Conservation (phyloP, 2,797 vertebrate species). For the Nannoperca australis region DNA sequence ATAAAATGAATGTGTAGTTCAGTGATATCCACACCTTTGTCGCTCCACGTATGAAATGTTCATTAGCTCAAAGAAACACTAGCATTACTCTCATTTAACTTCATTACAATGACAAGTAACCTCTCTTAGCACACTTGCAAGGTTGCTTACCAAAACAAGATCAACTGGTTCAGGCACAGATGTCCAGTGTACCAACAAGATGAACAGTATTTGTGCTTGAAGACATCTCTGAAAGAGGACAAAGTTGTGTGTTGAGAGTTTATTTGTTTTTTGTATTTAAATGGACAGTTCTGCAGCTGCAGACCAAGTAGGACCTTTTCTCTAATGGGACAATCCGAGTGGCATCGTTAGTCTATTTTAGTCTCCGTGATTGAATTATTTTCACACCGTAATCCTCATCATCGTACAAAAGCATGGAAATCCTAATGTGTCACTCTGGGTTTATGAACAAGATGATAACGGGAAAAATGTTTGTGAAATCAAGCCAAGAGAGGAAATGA, state of each 20-base stretch:
- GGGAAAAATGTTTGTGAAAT: slow-evolving; percentile 50
- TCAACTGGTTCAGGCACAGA: not conserved
- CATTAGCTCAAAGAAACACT: not conserved
- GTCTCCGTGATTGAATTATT: slow-evolving; percentile 2
- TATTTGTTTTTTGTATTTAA: slow-evolving; percentile 26
- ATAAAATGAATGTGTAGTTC: not conserved
- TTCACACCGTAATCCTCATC: not conserved
- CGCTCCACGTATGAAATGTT: not conserved
- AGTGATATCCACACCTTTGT: not conserved
- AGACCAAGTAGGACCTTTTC: not conserved
- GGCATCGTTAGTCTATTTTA: slow-evolving; percentile 5
- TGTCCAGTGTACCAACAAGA: not conserved
- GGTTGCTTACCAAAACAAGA: slow-evolving; percentile 3
- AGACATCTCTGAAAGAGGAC: not conserved
- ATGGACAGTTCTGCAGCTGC: slow-evolving; percentile 12
- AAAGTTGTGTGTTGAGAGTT: not conserved
- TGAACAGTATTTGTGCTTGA: not conserved
- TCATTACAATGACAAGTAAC: not conserved
- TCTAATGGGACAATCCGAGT: not conserved
- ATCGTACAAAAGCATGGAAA: not conserved
- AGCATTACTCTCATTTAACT: not conserved
- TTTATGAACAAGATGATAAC: slow-evolving; percentile 36
- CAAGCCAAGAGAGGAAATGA: slow-evolving; percentile 66
- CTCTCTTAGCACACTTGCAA: not conserved
- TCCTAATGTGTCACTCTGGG: not conserved